Percentiles rank a stretch among this genome's conserved stretches.
Conservation (phyloP, 2,797 vertebrate genomes). For the Vultur gryphus region DNA sequence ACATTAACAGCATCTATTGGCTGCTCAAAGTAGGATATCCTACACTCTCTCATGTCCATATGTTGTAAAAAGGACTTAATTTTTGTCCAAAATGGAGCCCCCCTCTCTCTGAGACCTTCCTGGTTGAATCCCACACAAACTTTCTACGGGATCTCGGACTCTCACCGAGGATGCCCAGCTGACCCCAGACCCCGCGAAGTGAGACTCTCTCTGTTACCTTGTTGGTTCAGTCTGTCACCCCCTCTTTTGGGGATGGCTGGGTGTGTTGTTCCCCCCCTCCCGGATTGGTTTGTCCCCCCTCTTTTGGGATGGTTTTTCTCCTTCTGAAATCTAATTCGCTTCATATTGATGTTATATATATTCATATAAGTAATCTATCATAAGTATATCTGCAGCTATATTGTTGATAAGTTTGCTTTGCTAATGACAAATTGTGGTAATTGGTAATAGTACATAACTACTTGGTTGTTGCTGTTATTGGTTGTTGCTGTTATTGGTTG, state of each 20-base stretch:
- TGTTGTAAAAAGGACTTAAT: accelerated
- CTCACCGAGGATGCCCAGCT: neutral
- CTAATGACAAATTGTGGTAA: neutral
- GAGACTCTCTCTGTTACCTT: neutral
- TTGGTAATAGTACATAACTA: neutral
- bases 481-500: neutral
- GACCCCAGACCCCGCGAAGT: neutral
- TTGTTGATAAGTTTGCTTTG: neutral
- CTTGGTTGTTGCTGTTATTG: neutral
- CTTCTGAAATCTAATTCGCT: neutral
- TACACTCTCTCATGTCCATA: accelerated
- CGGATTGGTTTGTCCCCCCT: neutral
- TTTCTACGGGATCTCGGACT: neutral
- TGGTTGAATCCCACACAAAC: accelerated
- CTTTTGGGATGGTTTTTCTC: neutral
- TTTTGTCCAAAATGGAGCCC: neutral
- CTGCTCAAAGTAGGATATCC: neutral
- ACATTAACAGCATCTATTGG: neutral
- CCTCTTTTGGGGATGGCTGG: neutral
- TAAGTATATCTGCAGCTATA: neutral
- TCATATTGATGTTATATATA: neutral
- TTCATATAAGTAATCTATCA: neutral
- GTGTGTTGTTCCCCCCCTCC: neutral
- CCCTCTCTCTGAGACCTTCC: neutral
- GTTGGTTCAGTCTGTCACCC: neutral